Evolutionary conservation across 1,140 invertebrate genomes (phyloP), one percentile per base, ranked within the genome.

Genomic region (Saccostrea glomerata): DNA sequence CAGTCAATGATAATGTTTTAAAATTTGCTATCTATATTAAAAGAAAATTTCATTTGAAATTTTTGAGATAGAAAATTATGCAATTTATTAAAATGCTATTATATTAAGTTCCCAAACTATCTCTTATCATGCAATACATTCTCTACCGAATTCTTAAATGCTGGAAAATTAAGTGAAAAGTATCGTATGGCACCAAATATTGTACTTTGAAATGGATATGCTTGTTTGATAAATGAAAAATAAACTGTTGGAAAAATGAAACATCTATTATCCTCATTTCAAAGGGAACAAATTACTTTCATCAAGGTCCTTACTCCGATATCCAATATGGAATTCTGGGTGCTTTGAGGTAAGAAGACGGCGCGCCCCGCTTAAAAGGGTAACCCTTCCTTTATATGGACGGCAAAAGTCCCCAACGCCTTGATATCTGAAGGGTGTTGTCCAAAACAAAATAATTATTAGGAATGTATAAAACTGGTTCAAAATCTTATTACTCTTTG

Each of bases 171-270:
- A 77, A 30, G 70, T 77, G 70, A 30, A 77, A 77, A 77, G 15
- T 36, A 77, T 77, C 70, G 25, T 36, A 30, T 77, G 70, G 30
- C 70, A 15, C 25, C 23, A 77, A 77, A 77, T 77, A 77, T 77
- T 77, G 70, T 77, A 77, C 70, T 36, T 77, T 77, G 70, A 77
- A 77, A 77, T 36, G 25, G 70, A 77, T 77, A 77, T 77, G 70
- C 70, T 77, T 77, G 70, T 77, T 77, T 23, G 30, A 77, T 77
- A 77, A 30, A 77, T 30, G 70, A 77, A 77, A 77, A 77, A 77
- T 77, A 77, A 77, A 77, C 70, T 77, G 70, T 36, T 77, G 70
- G 47, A 77, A 77, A 77, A 77, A 30, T 77, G 70, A 77, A 77
- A 77, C 70, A 77, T 36, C 15, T 36, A 77, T 77, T 77, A 77